These are phyloP conservation scores for Esox masquinongy DNA, from an alignment of 2,797 vertebrate species.

Conservation along the genomic window DNA sequence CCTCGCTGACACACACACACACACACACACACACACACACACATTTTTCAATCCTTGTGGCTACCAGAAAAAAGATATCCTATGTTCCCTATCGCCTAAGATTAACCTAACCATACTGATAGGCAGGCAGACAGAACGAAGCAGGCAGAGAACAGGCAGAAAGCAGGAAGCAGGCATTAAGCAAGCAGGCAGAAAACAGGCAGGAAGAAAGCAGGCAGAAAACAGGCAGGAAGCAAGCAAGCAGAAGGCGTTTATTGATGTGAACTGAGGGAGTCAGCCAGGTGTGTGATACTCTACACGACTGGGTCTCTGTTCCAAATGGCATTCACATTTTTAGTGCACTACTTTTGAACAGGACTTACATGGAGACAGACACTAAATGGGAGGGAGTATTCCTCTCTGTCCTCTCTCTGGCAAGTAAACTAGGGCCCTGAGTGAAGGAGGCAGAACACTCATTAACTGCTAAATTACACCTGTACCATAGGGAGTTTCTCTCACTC, in stretches of 20 bases:
- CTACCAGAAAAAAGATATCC: no score
- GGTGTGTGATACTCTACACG: not conserved
- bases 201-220: no score
- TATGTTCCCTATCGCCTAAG: no score
- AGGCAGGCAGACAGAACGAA: no score
- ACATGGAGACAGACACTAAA: not conserved
- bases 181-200: no score
- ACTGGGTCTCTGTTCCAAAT: not conserved
- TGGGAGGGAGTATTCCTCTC: not conserved
- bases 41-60: no score
- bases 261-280: not conserved
- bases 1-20: no score
- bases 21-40: no score
- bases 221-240: no score
- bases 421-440: not conserved
- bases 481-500: not conserved
- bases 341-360: not conserved
- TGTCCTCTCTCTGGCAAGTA: not conserved
- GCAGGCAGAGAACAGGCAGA: no score
- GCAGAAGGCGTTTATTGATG: not conserved
- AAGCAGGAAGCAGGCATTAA: no score
- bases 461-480: conserved; percentile 26
- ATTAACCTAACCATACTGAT: no score
- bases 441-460: conserved; percentile 12
- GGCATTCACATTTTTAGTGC: not conserved